phyloP scores from a whole-genome alignment of 2,797 vertebrate species.

The Liparis tanakae region DNA sequence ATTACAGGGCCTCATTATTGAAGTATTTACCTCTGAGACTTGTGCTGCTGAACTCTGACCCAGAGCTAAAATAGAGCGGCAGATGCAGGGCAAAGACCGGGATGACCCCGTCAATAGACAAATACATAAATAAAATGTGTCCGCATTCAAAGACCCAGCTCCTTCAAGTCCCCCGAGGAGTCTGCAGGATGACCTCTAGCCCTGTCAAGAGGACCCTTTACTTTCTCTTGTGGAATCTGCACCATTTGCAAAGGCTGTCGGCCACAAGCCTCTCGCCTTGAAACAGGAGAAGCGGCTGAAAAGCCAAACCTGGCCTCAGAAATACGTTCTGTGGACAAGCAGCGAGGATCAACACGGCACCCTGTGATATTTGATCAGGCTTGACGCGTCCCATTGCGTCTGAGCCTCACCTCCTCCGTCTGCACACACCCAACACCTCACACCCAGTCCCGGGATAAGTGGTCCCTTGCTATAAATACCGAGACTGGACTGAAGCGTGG shows the following conservation, averaged over 20 bases:
- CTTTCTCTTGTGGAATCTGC: constrained; percentile 83
- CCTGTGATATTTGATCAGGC: constrained; percentile 81
- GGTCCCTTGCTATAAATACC: constrained; percentile 77
- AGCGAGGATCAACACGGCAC: constrained; percentile 71
- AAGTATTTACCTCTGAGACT: constrained; percentile 37
- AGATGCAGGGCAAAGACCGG: constrained; percentile 53
- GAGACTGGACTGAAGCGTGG: constrained; percentile 43
- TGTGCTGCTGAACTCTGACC: constrained; percentile 46
- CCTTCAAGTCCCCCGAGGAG: constrained; percentile 72
- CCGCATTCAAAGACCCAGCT: constrained; percentile 55
- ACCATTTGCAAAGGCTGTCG: constrained; percentile 75
- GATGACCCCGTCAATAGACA: constrained; percentile 49
- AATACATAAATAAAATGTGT: constrained; percentile 70
- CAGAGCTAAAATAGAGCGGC: constrained; percentile 66
- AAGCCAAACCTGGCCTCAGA: constrained; percentile 82
- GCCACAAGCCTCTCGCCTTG: constrained; percentile 71
- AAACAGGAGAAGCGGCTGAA: constrained; percentile 84
- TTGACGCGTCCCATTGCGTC: constrained; percentile 59
- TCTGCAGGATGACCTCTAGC: constrained; percentile 58
- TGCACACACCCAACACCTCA: constrained; percentile 67
- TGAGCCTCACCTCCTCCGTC: constrained; percentile 66
- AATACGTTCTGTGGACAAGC: constrained; percentile 80
- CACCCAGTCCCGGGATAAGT: constrained; percentile 68
- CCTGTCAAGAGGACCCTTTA: constrained; percentile 68
- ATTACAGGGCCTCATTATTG: constrained; percentile 18